Percentiles rank a stretch among this genome's conserved stretches.
Conservation (phyloP, 2,888 invertebrate species). For the Epirrhoe tristata region DNA sequence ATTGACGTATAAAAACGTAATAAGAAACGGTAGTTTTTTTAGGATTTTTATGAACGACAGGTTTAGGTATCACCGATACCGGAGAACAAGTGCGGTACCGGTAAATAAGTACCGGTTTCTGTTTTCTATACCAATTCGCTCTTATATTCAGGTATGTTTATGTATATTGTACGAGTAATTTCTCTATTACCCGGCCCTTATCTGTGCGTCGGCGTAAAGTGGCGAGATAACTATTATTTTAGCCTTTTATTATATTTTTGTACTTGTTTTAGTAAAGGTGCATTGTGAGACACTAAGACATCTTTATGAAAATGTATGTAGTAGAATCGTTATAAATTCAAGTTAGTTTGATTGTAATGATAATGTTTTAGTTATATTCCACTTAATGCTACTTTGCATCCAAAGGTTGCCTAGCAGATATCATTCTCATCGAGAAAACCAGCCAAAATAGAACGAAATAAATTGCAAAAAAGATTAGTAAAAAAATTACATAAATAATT, state of each 20-base stretch:
- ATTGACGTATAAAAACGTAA: too few relatives aligned
- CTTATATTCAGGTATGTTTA: slow-evolving; percentile 58
- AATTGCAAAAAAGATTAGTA: too few relatives aligned
- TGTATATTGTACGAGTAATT: slow-evolving; percentile 76
- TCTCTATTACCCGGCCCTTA: slow-evolving; percentile 70
- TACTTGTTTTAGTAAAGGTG: slow-evolving; percentile 29
- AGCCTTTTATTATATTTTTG: slow-evolving; percentile 35
- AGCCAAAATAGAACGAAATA: too few relatives aligned
- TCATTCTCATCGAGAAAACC: too few relatives aligned
- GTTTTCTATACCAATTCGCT: slow-evolving; percentile 12
- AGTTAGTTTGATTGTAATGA: too few relatives aligned
- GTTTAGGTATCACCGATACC: not conserved
- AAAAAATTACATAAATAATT: too few relatives aligned
- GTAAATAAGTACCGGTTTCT: slow-evolving; percentile 6
- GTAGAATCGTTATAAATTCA: too few relatives aligned
- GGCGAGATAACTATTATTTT: slow-evolving; percentile 35
- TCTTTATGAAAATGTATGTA: slow-evolving; percentile 1
- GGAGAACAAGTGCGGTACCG: not conserved
- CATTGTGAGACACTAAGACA: slow-evolving; percentile 13
- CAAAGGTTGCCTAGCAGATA: too few relatives aligned
- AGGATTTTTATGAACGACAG: not conserved
- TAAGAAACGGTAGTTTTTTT: not conserved
- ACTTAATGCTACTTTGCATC: too few relatives aligned
- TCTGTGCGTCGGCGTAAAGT: slow-evolving; percentile 35
- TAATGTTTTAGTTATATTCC: too few relatives aligned